Percentiles rank a stretch among this genome's conserved stretches.
phyloP scores from a whole-genome alignment of 1,140 invertebrate species.

The Bombyx mandarina region DNA sequence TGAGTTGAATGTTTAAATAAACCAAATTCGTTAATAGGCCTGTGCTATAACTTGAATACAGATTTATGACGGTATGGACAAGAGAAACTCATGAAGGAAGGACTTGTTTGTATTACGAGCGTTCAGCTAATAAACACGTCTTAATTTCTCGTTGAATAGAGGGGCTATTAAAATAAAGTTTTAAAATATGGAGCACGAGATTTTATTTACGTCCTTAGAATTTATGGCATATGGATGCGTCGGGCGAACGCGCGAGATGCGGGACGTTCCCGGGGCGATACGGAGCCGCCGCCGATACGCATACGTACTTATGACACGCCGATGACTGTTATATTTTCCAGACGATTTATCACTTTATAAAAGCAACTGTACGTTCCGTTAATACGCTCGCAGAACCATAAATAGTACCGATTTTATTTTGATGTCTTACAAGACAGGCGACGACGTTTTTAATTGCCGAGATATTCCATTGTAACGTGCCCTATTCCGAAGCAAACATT shows the following conservation, averaged over 20 bases:
- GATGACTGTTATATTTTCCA: constrained; percentile 68
- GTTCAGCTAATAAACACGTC: constrained; percentile 63
- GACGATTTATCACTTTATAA: constrained; percentile 69
- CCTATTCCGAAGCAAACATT: neutral
- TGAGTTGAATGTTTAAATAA: too few relatives aligned
- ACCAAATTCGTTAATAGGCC: too few relatives aligned
- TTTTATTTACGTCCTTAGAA: constrained; percentile 63
- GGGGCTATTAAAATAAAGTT: constrained; percentile 65
- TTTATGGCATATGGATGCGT: constrained; percentile 55
- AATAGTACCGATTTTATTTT: constrained; percentile 68
- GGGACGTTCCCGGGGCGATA: constrained; percentile 7
- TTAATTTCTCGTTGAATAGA: constrained; percentile 65
- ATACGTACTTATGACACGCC: constrained; percentile 49
- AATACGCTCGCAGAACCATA: constrained; percentile 63
- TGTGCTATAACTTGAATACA: constrained; percentile 26
- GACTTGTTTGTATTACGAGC: constrained; percentile 59
- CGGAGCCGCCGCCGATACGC: constrained; percentile 27
- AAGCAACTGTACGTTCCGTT: constrained; percentile 49
- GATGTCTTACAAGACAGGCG: constrained; percentile 62
- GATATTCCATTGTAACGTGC: constrained; percentile 38
- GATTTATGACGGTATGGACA: constrained; percentile 41
- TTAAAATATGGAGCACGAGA: constrained; percentile 64
- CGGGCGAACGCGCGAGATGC: constrained; percentile 10
- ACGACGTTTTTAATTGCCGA: constrained; percentile 59
- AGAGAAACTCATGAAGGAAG: constrained; percentile 49